phyloP scores from a whole-genome alignment of 2,113 vertebrate genomes.

The Pleuronectes platessa region DNA sequence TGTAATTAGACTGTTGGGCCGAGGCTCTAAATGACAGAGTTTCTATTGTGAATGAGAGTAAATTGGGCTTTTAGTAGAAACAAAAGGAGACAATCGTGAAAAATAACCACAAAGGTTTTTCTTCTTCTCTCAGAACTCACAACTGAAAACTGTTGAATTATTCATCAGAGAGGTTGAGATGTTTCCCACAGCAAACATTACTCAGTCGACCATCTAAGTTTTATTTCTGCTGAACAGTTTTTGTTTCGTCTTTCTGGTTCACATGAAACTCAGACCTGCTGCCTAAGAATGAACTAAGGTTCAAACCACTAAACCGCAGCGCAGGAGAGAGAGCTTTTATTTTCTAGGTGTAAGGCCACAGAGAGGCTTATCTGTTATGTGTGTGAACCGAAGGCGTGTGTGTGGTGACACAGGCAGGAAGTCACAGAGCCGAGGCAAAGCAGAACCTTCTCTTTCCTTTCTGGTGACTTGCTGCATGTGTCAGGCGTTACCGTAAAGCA shows the following conservation, averaged over 20 bases:
- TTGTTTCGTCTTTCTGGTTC: background rate
- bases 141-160: background rate
- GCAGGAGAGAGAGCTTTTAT: slow-evolving; percentile 36
- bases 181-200: too few species aligned
- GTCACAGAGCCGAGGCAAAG: background rate
- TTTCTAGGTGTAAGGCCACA: slow-evolving; percentile 5
- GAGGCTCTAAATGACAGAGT: too few species aligned
- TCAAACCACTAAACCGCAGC: slow-evolving; percentile 27
- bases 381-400: slow-evolving; percentile 4
- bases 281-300: background rate
- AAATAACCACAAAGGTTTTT: too few species aligned
- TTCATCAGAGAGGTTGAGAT: too few species aligned
- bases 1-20: too few species aligned
- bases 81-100: too few species aligned
- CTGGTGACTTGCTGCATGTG: slow-evolving; percentile 47
- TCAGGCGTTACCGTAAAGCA: slow-evolving; percentile 63
- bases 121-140: background rate
- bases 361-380: background rate
- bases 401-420: slow-evolving; percentile 21
- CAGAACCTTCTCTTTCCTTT: slow-evolving; percentile 58
- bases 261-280: slow-evolving; percentile 7
- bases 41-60: too few species aligned
- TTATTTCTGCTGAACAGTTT: background rate
- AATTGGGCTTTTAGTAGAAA: too few species aligned
- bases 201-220: background rate